Evolutionary conservation across 53 echinoderm and acorn worm genomes (phyloP).

Genomic region (Paelopatides confundens): DNA sequence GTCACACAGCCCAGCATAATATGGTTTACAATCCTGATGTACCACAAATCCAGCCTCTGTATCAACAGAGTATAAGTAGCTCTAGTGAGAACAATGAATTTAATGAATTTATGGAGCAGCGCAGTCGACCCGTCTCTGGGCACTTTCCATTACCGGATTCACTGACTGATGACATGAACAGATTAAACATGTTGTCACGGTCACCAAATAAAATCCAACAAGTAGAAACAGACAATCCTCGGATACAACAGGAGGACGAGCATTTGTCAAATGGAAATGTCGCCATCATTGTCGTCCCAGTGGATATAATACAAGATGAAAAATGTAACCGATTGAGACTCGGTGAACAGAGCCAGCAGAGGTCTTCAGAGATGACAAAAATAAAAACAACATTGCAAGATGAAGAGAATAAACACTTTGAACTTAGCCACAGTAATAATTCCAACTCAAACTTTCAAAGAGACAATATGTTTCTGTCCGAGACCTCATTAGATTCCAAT

Average conservation of each 20-base stretch:
- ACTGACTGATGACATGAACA: slow-evolving; percentile 81
- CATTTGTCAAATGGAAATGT: slow-evolving; percentile 71
- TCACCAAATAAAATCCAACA: slow-evolving; percentile 61
- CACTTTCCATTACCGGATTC: slow-evolving; percentile 55
- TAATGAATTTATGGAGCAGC: slow-evolving; percentile 52
- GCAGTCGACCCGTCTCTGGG: slow-evolving; percentile 48
- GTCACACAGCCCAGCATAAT: slow-evolving; percentile 25
- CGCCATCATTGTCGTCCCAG: slow-evolving; percentile 73
- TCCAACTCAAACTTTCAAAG: slow-evolving; percentile 52
- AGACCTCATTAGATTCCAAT: slow-evolving; percentile 50
- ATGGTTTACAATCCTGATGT: slow-evolving; percentile 62
- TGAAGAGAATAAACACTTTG: neutral
- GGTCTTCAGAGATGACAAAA: slow-evolving; percentile 31
- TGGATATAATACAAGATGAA: slow-evolving; percentile 78
- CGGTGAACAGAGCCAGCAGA: neutral
- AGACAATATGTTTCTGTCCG: slow-evolving; percentile 45
- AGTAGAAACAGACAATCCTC: slow-evolving; percentile 55
- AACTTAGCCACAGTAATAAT: slow-evolving; percentile 9
- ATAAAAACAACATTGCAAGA: neutral
- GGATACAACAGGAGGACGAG: slow-evolving; percentile 36
- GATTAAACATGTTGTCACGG: slow-evolving; percentile 82
- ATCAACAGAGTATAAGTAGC: slow-evolving; percentile 81
- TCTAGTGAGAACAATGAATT: slow-evolving; percentile 92
- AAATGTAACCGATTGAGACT: slow-evolving; percentile 86
- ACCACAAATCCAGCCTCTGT: slow-evolving; percentile 54